These are phyloP conservation scores for Heliocidaris tuberculata DNA, from an alignment of 35 echinoderm and acorn worm species.

Conservation along the genomic window DNA sequence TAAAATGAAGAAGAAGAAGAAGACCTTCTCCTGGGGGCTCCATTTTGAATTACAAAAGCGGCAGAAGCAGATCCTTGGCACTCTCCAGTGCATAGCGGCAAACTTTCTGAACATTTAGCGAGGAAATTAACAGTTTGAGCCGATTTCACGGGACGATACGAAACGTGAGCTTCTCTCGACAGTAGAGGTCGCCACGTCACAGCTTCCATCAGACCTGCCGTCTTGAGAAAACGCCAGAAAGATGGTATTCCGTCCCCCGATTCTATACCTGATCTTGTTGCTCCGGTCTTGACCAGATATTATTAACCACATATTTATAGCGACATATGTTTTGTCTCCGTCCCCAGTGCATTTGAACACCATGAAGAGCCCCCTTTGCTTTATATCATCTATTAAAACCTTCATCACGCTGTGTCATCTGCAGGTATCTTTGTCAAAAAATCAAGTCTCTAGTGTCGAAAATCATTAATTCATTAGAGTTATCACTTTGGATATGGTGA, in stretches of 20 bases:
- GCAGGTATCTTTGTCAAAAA: background rate
- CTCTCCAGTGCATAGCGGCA: conserved; percentile 26
- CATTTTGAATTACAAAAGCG: background rate
- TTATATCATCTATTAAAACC: background rate
- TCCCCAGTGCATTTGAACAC: background rate
- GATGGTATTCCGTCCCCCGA: conserved; percentile 29
- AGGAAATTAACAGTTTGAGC: conserved; percentile 29
- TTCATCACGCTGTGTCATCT: background rate
- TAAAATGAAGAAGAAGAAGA: background rate
- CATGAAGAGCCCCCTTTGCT: background rate
- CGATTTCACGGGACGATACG: background rate
- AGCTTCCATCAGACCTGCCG: background rate
- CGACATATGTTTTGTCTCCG: background rate
- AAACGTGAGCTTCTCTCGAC: background rate
- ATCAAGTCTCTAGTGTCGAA: background rate
- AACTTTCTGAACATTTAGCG: conserved; percentile 25
- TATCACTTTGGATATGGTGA: conserved; percentile 3
- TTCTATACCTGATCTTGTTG: background rate
- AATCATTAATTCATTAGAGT: conserved; percentile 14
- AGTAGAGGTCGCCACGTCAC: background rate
- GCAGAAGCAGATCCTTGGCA: background rate
- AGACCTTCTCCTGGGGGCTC: background rate
- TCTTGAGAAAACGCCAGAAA: background rate
- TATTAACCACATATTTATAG: background rate
- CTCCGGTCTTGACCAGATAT: conserved; percentile 6